Evolutionary conservation across 2,113 vertebrate genomes (phyloP), one percentile per base, ranked within the genome.

Genomic region (Empidonax alnorum): DNA sequence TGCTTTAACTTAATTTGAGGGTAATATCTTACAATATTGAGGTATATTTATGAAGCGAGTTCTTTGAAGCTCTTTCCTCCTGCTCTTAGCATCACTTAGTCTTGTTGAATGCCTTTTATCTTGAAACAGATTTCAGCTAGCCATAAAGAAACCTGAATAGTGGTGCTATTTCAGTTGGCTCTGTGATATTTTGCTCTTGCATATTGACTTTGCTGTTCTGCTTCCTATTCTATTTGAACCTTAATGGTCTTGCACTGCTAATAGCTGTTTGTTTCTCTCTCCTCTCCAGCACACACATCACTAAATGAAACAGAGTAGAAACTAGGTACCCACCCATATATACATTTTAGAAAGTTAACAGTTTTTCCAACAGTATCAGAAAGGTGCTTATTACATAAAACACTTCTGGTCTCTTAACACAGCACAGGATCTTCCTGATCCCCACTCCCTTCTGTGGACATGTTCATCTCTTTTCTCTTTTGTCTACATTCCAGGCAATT

Each of bases 51-150:
- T 92, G 49, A 89, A 90, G 63, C 0, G 0, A 72, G 44, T 86
- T 93, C 83, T 96, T 93, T 92, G 87, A 92, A 95, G 59, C 41
- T 67, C 61, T 90, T 78, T 76, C 17, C 52, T 93, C 35, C 23
- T 86, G 65, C 75, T 95, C 25, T 92, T 89, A 88, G 65, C 76
- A 68, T 95, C 69, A 66, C 33, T 95, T 90, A 90, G 82, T 86
- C 82, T 88, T 81, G 44, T 41, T 78, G 62, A 79, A 68, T 87
- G 65, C 44, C 75, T 96, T 95, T 89, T 79, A 73, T 90, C 93
- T 89, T 89, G 79, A 80, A 95, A 81, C 28, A 52, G 50, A 78
- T 81, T 87, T 93, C 85, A 95, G 23, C 61, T 87, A 84, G 47
- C 39, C 44, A 72, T 90, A 84, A 92, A 77, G 55, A 53, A 79